A percentile compares a stretch with the other conserved stretches of the same genome.
These are phyloP conservation scores for Gulo gulo DNA, from an alignment of 2,113 vertebrate genomes.

Conservation along the genomic window DNA sequence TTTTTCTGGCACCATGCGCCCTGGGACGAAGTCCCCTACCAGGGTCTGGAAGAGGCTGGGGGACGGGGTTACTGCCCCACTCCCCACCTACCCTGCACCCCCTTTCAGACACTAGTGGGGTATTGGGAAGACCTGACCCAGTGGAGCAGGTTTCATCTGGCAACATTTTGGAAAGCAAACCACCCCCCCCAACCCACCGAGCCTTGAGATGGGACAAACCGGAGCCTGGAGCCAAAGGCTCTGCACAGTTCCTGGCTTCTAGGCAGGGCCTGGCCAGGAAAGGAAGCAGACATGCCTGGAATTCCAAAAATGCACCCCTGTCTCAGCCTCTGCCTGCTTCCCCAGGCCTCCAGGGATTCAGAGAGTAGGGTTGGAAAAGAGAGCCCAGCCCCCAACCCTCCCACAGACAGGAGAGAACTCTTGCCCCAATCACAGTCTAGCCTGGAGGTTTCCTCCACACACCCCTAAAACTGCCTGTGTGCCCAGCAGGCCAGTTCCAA, in stretches of 20 bases:
- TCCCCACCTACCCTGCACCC: neutral
- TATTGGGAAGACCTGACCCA: too few species aligned
- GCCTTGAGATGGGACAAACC: neutral
- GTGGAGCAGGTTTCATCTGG: neutral
- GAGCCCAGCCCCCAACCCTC: neutral
- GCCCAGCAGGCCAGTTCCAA: neutral
- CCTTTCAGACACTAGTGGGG: neutral
- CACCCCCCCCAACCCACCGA: too few species aligned
- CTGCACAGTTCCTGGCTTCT: neutral
- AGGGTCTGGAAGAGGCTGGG: too few species aligned
- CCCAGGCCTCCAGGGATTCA: neutral
- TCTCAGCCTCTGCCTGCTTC: conserved; percentile 12
- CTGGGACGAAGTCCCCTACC: accelerated
- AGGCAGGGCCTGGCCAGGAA: neutral
- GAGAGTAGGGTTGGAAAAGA: neutral
- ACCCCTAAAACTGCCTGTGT: neutral
- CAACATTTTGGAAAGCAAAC: neutral
- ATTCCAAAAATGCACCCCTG: conserved; percentile 67
- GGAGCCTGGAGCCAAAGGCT: neutral
- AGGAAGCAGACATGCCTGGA: conserved; percentile 57
- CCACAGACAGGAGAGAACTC: neutral
- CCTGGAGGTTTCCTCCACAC: neutral
- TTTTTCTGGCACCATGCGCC: neutral
- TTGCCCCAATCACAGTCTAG: neutral
- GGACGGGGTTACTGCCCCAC: too few species aligned